phyloP scores from a whole-genome alignment of 2,797 vertebrate genomes.

The Cynopterus sphinx region DNA sequence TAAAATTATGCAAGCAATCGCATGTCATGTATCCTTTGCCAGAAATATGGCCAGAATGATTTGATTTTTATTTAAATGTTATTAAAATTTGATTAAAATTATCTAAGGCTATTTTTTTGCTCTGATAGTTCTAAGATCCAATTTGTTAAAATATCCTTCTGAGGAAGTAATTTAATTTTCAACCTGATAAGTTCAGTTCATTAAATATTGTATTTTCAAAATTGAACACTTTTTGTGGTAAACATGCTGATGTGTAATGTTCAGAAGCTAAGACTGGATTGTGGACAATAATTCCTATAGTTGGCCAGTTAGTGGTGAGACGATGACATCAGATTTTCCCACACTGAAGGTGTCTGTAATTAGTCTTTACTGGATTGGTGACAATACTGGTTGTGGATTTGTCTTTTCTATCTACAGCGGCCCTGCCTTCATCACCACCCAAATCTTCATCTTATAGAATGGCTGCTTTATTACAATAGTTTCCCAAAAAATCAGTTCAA shows the following conservation, averaged over 20 bases:
- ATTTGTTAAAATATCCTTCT: conserved; percentile 67
- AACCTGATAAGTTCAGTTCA: conserved; percentile 9
- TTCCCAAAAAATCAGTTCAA: neutral
- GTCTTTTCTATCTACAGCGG: neutral
- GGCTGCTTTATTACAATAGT: neutral
- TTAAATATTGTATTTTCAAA: conserved; percentile 55
- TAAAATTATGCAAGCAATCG: neutral
- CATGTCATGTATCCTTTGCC: conserved; percentile 41
- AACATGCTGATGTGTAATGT: conserved; percentile 32
- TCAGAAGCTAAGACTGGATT: neutral
- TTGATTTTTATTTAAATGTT: conserved; percentile 70
- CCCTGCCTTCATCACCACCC: neutral
- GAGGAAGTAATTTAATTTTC: conserved; percentile 63
- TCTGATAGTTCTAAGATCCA: conserved; percentile 52
- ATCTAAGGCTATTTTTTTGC: conserved; percentile 65
- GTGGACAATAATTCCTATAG: conserved; percentile 2
- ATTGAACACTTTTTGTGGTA: conserved; percentile 39
- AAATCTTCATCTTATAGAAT: neutral
- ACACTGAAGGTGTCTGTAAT: too few relatives aligned
- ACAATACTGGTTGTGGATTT: neutral
- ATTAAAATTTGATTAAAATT: conserved; percentile 67
- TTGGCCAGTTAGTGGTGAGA: neutral
- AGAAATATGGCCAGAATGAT: conserved; percentile 55
- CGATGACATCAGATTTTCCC: neutral
- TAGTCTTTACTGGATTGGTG: neutral